Evolutionary conservation across 2,888 invertebrate species (phyloP).

Genomic region (Stenodera caucasica): DNA sequence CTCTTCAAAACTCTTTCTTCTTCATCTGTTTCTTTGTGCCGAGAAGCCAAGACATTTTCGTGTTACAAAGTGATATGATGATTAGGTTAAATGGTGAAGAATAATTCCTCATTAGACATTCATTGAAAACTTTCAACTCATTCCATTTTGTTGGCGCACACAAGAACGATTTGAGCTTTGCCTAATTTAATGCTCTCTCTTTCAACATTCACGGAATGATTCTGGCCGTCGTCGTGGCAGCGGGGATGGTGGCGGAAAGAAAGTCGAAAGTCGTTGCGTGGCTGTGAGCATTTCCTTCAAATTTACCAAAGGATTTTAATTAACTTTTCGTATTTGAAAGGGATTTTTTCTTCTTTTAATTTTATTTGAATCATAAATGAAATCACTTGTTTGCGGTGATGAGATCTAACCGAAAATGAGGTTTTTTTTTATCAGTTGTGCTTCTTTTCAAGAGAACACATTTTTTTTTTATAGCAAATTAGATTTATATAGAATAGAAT

Average conservation of each 20-base stretch:
- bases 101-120: slow-evolving; percentile 57
- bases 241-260: not conserved
- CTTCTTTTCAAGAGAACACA: not conserved
- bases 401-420: slow-evolving; percentile 6
- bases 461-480: not conserved
- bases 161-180: slow-evolving; percentile 50
- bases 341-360: slow-evolving; percentile 5
- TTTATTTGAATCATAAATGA: slow-evolving; percentile 8
- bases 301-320: slow-evolving; percentile 44
- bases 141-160: slow-evolving; percentile 47
- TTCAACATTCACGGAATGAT: slow-evolving; percentile 4
- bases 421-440: not conserved
- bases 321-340: slow-evolving; percentile 40
- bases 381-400: slow-evolving; percentile 1
- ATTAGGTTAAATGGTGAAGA: slow-evolving; percentile 56
- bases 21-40: not conserved
- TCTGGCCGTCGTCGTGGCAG: slow-evolving; percentile 24
- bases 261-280: slow-evolving; percentile 33
- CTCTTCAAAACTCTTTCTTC: not conserved
- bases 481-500: not conserved
- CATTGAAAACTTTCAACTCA: slow-evolving; percentile 55
- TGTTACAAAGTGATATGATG: slow-evolving; percentile 56
- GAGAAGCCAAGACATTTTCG: slow-evolving; percentile 38
- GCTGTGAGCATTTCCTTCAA: slow-evolving; percentile 35
- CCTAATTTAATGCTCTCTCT: slow-evolving; percentile 50